Percentiles rank a stretch among this genome's conserved stretches.
Evolutionary conservation across 1,140 invertebrate species (phyloP).

Genomic region (Apocrypta bakeri): DNA sequence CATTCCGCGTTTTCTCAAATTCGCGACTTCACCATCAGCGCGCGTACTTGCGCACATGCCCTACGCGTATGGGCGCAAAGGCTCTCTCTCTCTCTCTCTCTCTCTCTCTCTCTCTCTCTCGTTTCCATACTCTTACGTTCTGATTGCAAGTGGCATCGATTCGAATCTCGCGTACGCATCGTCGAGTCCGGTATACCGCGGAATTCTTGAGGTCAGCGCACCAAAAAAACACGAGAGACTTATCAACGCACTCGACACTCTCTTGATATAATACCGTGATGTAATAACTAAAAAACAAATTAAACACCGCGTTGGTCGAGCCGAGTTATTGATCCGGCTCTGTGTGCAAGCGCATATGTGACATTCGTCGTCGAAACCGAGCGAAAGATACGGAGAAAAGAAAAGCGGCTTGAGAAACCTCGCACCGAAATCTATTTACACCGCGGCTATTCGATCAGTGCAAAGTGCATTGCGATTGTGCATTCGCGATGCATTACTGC

Average conservation of each 20-base stretch:
- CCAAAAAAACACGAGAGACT: not conserved
- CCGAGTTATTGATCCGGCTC: constrained; percentile 3
- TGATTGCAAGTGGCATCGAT: no score
- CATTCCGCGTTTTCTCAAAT: not conserved
- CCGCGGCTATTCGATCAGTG: constrained; percentile 45
- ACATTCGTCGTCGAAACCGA: not conserved
- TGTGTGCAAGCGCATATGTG: not conserved
- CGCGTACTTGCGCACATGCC: no score
- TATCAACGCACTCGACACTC: not conserved
- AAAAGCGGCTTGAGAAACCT: constrained; percentile 4
- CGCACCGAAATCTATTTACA: not conserved
- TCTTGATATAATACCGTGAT: not conserved
- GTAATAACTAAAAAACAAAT: not conserved
- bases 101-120: no score
- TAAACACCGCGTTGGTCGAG: not conserved
- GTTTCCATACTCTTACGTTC: no score
- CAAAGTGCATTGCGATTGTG: constrained; percentile 58
- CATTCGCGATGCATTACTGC: no score
- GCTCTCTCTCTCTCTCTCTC: no score
- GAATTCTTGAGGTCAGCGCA: no score
- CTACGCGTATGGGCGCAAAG: no score
- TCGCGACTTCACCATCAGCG: not conserved
- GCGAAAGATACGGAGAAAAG: not conserved
- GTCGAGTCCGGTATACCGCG: no score
- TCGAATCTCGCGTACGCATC: no score